These are phyloP conservation scores for Aphelenchoides besseyi DNA, from an alignment of 1,140 invertebrate species.

Conservation along the genomic window DNA sequence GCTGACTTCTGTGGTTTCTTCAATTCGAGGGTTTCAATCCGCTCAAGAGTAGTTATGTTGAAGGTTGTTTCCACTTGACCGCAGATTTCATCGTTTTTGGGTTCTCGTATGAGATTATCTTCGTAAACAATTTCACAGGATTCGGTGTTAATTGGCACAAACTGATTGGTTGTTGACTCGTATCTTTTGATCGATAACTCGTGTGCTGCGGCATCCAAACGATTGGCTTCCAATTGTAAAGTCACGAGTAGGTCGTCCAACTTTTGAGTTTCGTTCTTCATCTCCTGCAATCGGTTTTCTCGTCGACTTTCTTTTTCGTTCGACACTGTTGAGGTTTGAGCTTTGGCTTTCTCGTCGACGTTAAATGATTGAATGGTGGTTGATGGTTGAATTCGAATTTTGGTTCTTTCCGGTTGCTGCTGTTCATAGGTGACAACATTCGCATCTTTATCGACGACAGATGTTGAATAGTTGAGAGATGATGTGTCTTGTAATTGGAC, in stretches of 20 bases:
- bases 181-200: background rate
- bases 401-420: background rate
- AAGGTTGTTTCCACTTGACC: background rate
- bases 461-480: no score
- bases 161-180: background rate
- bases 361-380: background rate
- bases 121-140: background rate
- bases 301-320: background rate
- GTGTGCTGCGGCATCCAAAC: background rate
- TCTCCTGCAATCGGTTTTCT: background rate
- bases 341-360: background rate
- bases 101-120: background rate
- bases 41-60: background rate
- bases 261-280: background rate
- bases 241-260: background rate
- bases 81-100: background rate
- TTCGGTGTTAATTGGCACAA: background rate
- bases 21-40: background rate
- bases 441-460: no score
- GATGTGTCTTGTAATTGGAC: no score
- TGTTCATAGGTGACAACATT: no score
- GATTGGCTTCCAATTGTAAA: background rate
- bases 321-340: background rate
- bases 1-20: background rate
- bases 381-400: background rate